These are phyloP conservation scores for Molothrus ater DNA, from an alignment of 2,797 vertebrate genomes.

Conservation along the genomic window DNA sequence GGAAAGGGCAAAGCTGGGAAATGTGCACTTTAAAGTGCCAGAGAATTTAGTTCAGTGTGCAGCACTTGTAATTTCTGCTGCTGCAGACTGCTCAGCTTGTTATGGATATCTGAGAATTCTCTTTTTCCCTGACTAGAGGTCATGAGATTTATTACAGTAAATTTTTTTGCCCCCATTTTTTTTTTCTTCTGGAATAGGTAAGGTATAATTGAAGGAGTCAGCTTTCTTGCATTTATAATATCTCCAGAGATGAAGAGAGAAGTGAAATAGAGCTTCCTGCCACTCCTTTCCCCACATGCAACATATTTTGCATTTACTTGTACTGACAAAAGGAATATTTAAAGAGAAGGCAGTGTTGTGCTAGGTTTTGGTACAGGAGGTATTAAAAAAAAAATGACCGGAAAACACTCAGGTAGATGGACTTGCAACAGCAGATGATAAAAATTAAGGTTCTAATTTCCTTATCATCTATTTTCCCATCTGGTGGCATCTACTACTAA, in stretches of 20 bases:
- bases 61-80: slow-evolving; percentile 17
- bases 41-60: not conserved
- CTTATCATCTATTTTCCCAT: not conserved
- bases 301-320: not conserved
- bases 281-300: not conserved
- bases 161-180: accelerated
- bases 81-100: not conserved
- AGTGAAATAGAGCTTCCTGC: not conserved
- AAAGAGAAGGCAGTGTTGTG: not conserved
- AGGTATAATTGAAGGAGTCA: not conserved
- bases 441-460: not conserved
- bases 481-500: not conserved
- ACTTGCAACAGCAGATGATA: not conserved
- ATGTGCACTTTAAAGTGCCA: slow-evolving; percentile 34
- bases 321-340: not conserved
- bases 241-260: not conserved
- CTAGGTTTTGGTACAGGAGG: not conserved
- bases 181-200: not conserved
- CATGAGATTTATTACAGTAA: not conserved
- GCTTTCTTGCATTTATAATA: not conserved
- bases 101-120: not conserved
- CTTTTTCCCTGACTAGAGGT: not conserved
- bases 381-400: not conserved
- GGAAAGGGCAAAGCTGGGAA: slow-evolving; percentile 63
- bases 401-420: not conserved